Evolutionary conservation across 37 sponge, comb jelly and placozoan genomes (phyloP), one percentile per base, ranked within the genome.

Genomic region (Crambe crambe): DNA sequence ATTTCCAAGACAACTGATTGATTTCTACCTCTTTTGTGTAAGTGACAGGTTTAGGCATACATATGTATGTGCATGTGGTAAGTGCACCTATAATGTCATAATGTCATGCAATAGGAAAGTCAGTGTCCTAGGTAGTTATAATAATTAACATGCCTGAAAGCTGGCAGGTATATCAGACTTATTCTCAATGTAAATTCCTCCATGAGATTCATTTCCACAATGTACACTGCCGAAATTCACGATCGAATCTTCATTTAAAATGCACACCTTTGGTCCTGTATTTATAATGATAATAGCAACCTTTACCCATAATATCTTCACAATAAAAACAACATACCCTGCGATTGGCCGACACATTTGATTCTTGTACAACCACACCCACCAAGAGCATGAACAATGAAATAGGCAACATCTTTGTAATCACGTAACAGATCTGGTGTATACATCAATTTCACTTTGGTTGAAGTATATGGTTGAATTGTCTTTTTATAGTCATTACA

Each of bases 111-210:
- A n/a, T n/a, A n/a, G n/a, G n/a, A n/a, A n/a, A n/a, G n/a, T n/a
- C n/a, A n/a, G n/a, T n/a, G n/a, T n/a, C n/a, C n/a, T n/a, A n/a
- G n/a, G n/a, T n/a, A n/a, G n/a, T n/a, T n/a, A n/a, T n/a, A n/a
- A n/a, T n/a, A n/a, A n/a, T n/a, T n/a, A 64, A 6, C 56, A 82
- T 22, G 91, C 92, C 78, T 95, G 92, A 65, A 80, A 95, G 5
- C 77, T 38, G 9, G 90, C 72, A 37, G 78, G 56, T 0, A 86
- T 79, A 70, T 61, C 58, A 32, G 96, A 95, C 20, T 86, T 26
- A 71, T 95, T 95, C 51, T 58, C 82, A 31, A 96, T 77, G 70
- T 77, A 83, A 31, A 96, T 23, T 27, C 74, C 56, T 40, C 63
- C 81, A 63, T 70, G 68, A 42, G 81, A 22, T 22, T 72, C 36